These are phyloP conservation scores for Ammodytes dubius DNA, from an alignment of 2,113 vertebrate species.

Conservation along the genomic window DNA sequence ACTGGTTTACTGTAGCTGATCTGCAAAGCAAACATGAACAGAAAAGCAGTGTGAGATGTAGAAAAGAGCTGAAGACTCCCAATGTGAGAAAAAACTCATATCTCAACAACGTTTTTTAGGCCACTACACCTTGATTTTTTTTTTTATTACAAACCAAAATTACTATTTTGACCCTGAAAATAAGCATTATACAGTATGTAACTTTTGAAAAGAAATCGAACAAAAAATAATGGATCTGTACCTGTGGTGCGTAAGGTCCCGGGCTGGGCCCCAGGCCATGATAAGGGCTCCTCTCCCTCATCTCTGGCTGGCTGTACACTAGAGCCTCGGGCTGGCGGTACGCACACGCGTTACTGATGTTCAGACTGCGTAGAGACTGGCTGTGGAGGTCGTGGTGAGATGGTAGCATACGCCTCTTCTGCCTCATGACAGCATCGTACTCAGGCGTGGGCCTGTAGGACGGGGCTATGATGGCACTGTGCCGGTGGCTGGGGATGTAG, in stretches of 20 bases:
- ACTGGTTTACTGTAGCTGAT: slow-evolving; percentile 88
- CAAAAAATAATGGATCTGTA: slow-evolving; percentile 24
- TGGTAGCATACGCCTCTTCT: slow-evolving; percentile 89
- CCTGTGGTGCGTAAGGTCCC: slow-evolving; percentile 80
- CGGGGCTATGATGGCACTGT: slow-evolving; percentile 95
- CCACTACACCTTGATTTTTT: too few relatives aligned
- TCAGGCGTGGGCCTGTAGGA: slow-evolving; percentile 97
- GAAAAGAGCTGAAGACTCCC: background rate
- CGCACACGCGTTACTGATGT: slow-evolving; percentile 92
- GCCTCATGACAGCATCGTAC: slow-evolving; percentile 96
- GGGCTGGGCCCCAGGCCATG: slow-evolving; percentile 83
- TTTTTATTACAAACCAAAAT: too few relatives aligned
- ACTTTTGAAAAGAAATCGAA: background rate
- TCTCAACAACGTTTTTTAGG: too few relatives aligned
- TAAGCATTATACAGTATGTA: too few relatives aligned
- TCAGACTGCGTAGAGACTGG: slow-evolving; percentile 95
- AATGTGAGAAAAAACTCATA: too few relatives aligned
- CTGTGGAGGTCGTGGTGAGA: slow-evolving; percentile 91
- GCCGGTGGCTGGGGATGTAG: slow-evolving; percentile 95
- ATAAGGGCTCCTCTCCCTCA: slow-evolving; percentile 88
- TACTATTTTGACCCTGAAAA: too few relatives aligned
- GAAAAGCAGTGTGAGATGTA: slow-evolving; percentile 11
- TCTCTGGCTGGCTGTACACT: slow-evolving; percentile 97
- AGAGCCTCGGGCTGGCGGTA: slow-evolving; percentile 93
- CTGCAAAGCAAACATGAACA: slow-evolving; percentile 67